These are phyloP conservation scores for Rhaphigaster nebulosa DNA, from an alignment of 2,888 invertebrate genomes.

Conservation along the genomic window DNA sequence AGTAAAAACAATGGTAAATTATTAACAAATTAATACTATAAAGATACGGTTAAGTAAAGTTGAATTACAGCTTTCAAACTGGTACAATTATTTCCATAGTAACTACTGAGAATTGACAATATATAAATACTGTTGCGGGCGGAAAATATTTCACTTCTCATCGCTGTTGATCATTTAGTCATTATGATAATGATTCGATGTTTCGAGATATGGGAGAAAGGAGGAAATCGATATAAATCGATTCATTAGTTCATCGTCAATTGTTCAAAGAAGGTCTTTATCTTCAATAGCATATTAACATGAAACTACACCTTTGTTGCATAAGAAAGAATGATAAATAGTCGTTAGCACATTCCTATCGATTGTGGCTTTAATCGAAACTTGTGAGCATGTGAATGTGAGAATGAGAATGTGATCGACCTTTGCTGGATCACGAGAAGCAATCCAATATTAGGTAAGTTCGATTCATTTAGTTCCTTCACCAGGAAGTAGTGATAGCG, in stretches of 20 bases:
- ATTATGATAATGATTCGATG: background rate
- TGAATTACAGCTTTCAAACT: too few species aligned
- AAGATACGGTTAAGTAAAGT: too few species aligned
- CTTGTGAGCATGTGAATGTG: conserved; percentile 1
- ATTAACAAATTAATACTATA: too few species aligned
- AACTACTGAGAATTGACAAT: too few species aligned
- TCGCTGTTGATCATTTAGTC: background rate
- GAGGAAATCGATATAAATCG: conserved; percentile 1
- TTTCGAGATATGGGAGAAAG: background rate
- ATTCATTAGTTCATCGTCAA: background rate
- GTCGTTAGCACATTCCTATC: background rate
- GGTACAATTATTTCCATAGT: background rate
- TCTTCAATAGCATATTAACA: background rate
- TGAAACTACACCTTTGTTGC: background rate
- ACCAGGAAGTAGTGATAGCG: background rate
- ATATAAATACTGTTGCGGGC: too few species aligned
- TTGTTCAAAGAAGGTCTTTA: background rate
- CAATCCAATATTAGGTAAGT: background rate
- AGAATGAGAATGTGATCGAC: background rate
- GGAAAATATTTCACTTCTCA: background rate
- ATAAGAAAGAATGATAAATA: background rate
- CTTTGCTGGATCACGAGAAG: background rate
- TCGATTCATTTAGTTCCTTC: background rate
- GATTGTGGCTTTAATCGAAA: conserved; percentile 1
- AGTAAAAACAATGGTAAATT: too few species aligned